These are phyloP conservation scores for Psophia crepitans DNA, from an alignment of 2,113 vertebrate species.

Conservation along the genomic window DNA sequence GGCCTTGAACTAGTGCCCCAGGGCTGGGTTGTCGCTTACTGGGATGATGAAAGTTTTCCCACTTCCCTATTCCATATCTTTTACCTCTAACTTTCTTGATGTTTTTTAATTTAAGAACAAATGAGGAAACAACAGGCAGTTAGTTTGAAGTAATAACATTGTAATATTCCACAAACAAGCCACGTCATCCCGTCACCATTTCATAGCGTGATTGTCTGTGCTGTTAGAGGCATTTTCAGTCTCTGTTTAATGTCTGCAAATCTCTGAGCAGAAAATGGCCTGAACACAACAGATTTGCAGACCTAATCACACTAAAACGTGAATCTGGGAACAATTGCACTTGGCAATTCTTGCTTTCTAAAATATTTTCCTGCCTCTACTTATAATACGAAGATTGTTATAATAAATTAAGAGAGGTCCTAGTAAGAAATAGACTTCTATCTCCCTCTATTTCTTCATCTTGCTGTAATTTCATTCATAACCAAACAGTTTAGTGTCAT, in stretches of 20 bases:
- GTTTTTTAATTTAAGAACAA: neutral
- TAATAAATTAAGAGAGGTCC: neutral
- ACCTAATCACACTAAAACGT: neutral
- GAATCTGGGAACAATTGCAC: neutral
- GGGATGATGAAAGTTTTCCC: neutral
- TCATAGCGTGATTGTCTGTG: neutral
- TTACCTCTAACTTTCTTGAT: neutral
- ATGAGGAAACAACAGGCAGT: neutral
- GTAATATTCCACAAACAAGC: neutral
- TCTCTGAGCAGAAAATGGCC: neutral
- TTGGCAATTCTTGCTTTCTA: neutral
- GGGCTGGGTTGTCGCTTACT: neutral
- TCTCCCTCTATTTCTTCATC: neutral
- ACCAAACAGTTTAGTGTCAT: neutral
- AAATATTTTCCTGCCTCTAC: neutral
- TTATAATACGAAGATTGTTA: neutral
- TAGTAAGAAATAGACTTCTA: neutral
- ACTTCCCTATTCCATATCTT: neutral
- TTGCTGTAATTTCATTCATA: neutral
- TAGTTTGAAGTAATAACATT: neutral
- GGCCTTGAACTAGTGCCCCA: neutral
- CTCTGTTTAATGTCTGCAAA: neutral
- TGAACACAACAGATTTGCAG: neutral
- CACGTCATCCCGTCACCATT: neutral
- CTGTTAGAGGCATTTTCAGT: neutral